phyloP scores from a whole-genome alignment of 2,797 vertebrate genomes.

The Apogon talboti region DNA sequence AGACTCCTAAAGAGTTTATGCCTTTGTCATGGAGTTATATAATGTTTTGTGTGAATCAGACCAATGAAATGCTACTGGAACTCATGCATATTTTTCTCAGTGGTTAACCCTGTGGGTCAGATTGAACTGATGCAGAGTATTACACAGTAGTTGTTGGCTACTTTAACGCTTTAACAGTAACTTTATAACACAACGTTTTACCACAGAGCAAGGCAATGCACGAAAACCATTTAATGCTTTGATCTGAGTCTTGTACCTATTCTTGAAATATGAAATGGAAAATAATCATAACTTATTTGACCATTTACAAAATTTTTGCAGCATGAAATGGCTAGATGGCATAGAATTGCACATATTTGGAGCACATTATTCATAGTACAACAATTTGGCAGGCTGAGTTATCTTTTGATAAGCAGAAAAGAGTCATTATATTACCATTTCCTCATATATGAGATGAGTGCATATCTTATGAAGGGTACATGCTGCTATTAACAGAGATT shows the following conservation, averaged over 20 bases:
- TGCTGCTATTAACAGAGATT: too few relatives aligned
- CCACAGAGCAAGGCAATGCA: neutral
- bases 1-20: conserved; percentile 48
- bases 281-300: neutral
- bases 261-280: neutral
- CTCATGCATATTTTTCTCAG: conserved; percentile 7
- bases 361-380: neutral
- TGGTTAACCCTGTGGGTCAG: conserved; percentile 24
- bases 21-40: conserved; percentile 61
- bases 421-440: neutral
- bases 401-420: neutral
- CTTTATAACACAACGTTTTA: neutral
- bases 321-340: neutral
- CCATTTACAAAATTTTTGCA: neutral
- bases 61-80: conserved; percentile 24
- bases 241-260: conserved; percentile 14
- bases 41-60: conserved; percentile 41
- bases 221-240: neutral
- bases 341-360: neutral
- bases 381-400: neutral
- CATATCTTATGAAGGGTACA: neutral
- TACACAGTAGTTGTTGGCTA: neutral
- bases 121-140: conserved; percentile 10
- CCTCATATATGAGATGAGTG: neutral
- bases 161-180: too few relatives aligned